Conservation (phyloP, 2,888 invertebrate genomes). For the Troglohyphantes excavatus region DNA sequence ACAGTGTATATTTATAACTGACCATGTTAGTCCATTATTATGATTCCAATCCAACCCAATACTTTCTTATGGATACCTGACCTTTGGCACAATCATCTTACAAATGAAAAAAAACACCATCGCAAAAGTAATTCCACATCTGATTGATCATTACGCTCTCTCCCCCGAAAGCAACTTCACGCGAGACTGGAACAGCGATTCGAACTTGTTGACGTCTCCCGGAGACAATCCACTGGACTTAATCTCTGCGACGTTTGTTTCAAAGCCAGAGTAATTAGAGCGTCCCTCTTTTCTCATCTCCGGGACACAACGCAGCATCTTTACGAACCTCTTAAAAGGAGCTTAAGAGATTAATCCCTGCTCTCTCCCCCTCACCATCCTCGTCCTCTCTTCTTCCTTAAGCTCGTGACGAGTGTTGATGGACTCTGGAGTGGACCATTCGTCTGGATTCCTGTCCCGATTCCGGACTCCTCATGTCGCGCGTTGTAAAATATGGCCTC, state of each 20-base stretch:
- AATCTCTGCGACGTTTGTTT: slow-evolving; percentile 59
- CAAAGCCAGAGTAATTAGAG: slow-evolving; percentile 68
- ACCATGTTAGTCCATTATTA: no score
- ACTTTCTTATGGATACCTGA: no score
- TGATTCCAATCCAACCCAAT: no score
- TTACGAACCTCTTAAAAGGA: slow-evolving; percentile 72
- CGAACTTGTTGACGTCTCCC: slow-evolving; percentile 42
- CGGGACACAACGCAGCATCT: slow-evolving; percentile 55
- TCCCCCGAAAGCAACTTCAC: slow-evolving; percentile 52
- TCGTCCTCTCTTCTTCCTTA: slow-evolving; percentile 37
- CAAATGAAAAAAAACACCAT: no score
- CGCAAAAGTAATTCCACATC: not conserved
- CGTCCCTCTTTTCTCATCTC: slow-evolving; percentile 58
- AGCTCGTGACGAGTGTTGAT: slow-evolving; percentile 72
- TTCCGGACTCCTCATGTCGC: slow-evolving; percentile 45
- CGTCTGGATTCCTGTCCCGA: slow-evolving; percentile 70
- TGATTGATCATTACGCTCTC: slow-evolving; percentile 71
- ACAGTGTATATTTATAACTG: no score
- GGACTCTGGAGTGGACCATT: slow-evolving; percentile 63
- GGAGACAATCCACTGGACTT: not conserved
- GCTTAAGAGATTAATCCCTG: slow-evolving; percentile 69
- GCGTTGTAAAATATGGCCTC: slow-evolving; percentile 34
- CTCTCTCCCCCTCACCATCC: no score
- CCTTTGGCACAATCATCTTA: no score
- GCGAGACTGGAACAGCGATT: slow-evolving; percentile 1